A percentile compares a stretch with the other conserved stretches of the same genome.
phyloP scores from a whole-genome alignment of 2,113 vertebrate genomes.

The Strix uralensis region DNA sequence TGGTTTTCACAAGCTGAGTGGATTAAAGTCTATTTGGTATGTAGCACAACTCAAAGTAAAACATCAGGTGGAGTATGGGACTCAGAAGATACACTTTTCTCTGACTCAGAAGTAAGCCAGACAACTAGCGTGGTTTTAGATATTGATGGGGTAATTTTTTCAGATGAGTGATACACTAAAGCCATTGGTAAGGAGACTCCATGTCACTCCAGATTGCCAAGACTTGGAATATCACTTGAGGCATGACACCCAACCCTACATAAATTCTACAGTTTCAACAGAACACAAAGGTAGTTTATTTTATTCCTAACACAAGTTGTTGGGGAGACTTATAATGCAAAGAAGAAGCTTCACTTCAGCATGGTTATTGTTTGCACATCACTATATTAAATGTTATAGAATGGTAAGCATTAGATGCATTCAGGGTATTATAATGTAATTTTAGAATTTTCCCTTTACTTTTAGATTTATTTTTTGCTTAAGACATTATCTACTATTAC shows the following conservation, averaged over 20 bases:
- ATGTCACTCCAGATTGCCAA: neutral
- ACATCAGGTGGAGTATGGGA: neutral
- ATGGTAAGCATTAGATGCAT: neutral
- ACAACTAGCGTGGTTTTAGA: neutral
- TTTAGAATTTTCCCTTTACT: neutral
- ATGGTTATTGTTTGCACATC: neutral
- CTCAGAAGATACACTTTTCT: neutral
- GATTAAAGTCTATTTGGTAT: neutral
- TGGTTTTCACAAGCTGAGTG: neutral
- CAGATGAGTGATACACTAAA: neutral
- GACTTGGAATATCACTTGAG: neutral
- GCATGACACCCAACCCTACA: neutral
- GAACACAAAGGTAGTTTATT: neutral
- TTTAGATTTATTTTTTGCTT: neutral
- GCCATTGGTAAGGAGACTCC: neutral
- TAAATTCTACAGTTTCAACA: neutral
- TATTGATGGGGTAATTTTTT: neutral
- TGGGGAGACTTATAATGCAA: neutral
- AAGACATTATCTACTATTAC: neutral
- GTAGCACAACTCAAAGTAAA: neutral
- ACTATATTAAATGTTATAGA: neutral
- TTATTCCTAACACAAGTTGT: neutral
- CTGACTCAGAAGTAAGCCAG: neutral
- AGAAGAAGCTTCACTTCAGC: neutral
- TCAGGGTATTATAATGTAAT: neutral